Conservation (phyloP, 2,888 invertebrate species). For the Drosophila koepferae region DNA sequence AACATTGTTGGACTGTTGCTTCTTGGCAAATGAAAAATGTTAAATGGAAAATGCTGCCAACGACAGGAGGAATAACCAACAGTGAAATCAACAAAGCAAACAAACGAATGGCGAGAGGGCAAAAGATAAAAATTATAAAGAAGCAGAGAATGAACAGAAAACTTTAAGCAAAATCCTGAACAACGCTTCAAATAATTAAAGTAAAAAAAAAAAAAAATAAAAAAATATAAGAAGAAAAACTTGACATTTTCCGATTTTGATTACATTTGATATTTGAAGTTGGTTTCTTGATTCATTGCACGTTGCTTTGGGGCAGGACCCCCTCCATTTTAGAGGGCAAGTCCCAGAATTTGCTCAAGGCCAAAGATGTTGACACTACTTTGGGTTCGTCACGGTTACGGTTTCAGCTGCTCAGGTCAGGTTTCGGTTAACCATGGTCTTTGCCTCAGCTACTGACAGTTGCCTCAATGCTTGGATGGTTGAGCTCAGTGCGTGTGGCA, state of each 20-base stretch:
- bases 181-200: slow-evolving; percentile 46
- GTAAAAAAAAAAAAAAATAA: slow-evolving; percentile 10
- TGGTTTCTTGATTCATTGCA: slow-evolving; percentile 47
- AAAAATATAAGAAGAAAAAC: slow-evolving; percentile 19
- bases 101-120: slow-evolving; percentile 36
- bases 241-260: slow-evolving; percentile 32
- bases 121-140: slow-evolving; percentile 17
- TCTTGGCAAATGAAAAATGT: slow-evolving; percentile 59
- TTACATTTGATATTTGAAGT: slow-evolving; percentile 41
- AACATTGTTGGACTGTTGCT: slow-evolving; percentile 54
- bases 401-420: slow-evolving; percentile 36
- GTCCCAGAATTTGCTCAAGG: slow-evolving; percentile 57
- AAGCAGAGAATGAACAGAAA: not conserved
- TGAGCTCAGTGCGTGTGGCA: slow-evolving; percentile 42
- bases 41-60: slow-evolving; percentile 66
- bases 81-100: slow-evolving; percentile 68
- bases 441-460: slow-evolving; percentile 48
- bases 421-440: slow-evolving; percentile 25
- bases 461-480: slow-evolving; percentile 45
- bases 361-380: slow-evolving; percentile 57
- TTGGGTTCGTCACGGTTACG: slow-evolving; percentile 29
- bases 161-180: slow-evolving; percentile 2
- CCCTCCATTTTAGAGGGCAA: slow-evolving; percentile 37
- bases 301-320: slow-evolving; percentile 47
- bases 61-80: slow-evolving; percentile 55